These are phyloP conservation scores for Dendronephthya gigantea DNA, from an alignment of 64 coral and sea anemone genomes.

Conservation along the genomic window DNA sequence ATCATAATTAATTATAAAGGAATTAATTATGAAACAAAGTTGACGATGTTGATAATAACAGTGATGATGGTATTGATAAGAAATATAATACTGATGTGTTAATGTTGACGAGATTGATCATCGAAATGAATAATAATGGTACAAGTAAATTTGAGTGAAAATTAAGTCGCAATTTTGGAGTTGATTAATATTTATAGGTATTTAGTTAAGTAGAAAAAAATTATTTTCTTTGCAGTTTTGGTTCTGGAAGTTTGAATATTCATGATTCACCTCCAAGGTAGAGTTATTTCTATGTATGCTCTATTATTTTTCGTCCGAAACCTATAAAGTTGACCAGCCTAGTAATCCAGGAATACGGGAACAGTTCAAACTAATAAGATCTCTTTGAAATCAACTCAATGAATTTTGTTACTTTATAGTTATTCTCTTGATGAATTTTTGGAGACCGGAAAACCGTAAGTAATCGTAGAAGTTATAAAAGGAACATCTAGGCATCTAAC, in stretches of 20 bases:
- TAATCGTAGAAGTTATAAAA: background rate
- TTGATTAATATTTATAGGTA: no score
- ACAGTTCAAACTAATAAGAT: no score
- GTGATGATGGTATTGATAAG: background rate
- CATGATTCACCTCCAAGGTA: constrained; percentile 10
- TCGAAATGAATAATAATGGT: background rate
- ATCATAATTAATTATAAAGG: no score
- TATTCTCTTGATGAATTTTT: constrained; percentile 8
- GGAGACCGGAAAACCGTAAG: background rate
- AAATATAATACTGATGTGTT: background rate
- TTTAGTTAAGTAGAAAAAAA: no score
- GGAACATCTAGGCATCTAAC: no score
- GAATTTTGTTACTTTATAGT: background rate
- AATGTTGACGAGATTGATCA: background rate
- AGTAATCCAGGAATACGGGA: no score
- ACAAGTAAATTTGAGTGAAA: background rate
- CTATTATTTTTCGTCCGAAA: no score
- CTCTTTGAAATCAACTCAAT: background rate
- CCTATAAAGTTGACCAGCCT: no score
- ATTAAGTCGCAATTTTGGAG: no score
- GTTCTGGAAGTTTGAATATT: background rate
- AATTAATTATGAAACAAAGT: no score
- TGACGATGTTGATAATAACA: background rate
- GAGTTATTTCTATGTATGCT: no score
- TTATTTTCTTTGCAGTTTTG: background rate